A percentile compares a stretch with the other conserved stretches of the same genome.
These are phyloP conservation scores for Euphydryas editha DNA, from an alignment of 2,888 invertebrate genomes.

Conservation along the genomic window DNA sequence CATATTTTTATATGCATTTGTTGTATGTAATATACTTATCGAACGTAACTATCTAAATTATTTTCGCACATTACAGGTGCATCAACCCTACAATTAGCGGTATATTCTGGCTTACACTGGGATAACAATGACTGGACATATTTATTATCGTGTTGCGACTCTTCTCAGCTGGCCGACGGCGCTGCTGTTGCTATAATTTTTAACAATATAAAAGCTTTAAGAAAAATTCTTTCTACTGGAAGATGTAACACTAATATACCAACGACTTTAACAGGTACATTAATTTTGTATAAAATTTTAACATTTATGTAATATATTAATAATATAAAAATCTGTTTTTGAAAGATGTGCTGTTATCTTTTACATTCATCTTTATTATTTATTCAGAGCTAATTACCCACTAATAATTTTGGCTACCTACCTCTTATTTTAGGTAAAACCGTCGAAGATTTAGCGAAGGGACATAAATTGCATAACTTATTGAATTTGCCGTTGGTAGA, in stretches of 20 bases:
- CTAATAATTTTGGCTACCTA: no score
- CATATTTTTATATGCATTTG: no score
- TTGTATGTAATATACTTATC: no score
- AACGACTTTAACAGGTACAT: conserved; percentile 72
- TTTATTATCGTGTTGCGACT: conserved; percentile 72
- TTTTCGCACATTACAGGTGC: conserved; percentile 66
- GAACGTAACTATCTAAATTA: background rate
- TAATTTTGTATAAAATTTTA: background rate
- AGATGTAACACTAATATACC: conserved; percentile 74
- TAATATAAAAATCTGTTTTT: background rate
- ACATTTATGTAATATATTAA: no score
- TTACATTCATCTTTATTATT: background rate
- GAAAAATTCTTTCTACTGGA: conserved; percentile 69
- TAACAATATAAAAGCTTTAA: conserved; percentile 64
- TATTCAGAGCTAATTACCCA: no score
- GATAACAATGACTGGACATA: conserved; percentile 65
- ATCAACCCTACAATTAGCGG: conserved; percentile 74
- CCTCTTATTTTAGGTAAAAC: conserved; percentile 70
- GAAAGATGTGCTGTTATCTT: background rate
- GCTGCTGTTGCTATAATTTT: conserved; percentile 77
- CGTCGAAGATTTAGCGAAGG: conserved; percentile 69
- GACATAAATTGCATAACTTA: conserved; percentile 67
- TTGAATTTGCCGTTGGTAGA: conserved; percentile 49
- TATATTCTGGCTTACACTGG: conserved; percentile 72
- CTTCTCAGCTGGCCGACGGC: conserved; percentile 77